Evolutionary conservation across 2,113 vertebrate species (phyloP).

Genomic region (Nansenia antarctica): DNA sequence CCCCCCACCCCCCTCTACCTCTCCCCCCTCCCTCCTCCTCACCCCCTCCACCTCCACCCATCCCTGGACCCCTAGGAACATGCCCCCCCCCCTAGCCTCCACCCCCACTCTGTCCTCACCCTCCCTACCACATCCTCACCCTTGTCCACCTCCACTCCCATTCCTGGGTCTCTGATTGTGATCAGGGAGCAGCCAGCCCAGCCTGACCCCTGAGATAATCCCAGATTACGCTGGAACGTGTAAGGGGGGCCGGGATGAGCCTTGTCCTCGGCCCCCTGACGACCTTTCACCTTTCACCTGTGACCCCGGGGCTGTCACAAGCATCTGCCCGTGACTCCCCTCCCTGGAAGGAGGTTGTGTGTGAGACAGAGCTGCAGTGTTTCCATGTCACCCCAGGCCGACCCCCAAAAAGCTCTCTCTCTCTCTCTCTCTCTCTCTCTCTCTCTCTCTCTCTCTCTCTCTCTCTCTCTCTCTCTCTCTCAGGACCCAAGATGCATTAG

Average conservation of each 20-base stretch:
- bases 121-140: neutral
- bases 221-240: conserved; percentile 54
- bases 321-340: conserved; percentile 50
- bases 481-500: neutral
- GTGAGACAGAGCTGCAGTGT: neutral
- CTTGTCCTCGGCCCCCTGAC: conserved; percentile 52
- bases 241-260: conserved; percentile 48
- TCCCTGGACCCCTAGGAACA: too few relatives aligned
- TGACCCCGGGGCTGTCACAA: conserved; percentile 16
- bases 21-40: neutral
- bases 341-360: neutral
- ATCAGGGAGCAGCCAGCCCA: neutral
- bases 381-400: neutral
- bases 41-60: too few relatives aligned
- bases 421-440: neutral
- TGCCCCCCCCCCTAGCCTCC: neutral
- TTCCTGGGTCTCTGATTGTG: neutral
- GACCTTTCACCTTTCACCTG: conserved; percentile 69
- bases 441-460: neutral
- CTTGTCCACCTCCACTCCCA: neutral
- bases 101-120: neutral
- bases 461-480: neutral
- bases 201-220: conserved; percentile 50
- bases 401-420: neutral
- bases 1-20: neutral